Conservation (phyloP, 2,797 vertebrate genomes). For the Loris lydekkerianus region DNA sequence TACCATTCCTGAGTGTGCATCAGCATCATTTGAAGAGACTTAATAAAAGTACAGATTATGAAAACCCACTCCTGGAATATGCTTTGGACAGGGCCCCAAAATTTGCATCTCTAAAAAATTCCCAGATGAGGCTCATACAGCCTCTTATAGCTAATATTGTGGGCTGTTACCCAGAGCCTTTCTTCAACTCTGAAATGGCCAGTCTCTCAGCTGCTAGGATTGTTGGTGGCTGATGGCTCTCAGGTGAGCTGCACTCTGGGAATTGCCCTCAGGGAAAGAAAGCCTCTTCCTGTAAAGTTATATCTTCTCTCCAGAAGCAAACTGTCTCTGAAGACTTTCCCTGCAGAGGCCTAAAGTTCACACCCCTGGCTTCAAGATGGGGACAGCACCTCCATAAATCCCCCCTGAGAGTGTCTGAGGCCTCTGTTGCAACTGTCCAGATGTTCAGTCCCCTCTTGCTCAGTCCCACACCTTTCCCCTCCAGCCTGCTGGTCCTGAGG, state of each 20-base stretch:
- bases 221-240: not conserved
- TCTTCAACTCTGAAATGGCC: not conserved
- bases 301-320: not conserved
- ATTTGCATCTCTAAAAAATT: not conserved
- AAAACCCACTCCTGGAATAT: not conserved
- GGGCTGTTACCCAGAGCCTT: not conserved
- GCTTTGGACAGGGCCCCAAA: no score
- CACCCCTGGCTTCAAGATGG: not conserved
- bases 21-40: not conserved
- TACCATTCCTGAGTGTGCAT: not conserved
- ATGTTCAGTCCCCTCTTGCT: no score
- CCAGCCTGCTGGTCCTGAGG: not conserved
- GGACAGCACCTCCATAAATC: not conserved
- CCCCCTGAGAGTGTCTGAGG: not conserved
- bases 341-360: no score
- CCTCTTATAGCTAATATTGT: not conserved
- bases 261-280: not conserved
- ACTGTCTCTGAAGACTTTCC: not conserved
- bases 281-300: not conserved
- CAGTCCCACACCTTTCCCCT: not conserved
- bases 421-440: not conserved
- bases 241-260: not conserved
- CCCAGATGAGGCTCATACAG: not conserved
- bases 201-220: not conserved
- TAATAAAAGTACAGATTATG: not conserved